Conservation (phyloP, 2,888 invertebrate species). For the Parnassius orleans region DNA sequence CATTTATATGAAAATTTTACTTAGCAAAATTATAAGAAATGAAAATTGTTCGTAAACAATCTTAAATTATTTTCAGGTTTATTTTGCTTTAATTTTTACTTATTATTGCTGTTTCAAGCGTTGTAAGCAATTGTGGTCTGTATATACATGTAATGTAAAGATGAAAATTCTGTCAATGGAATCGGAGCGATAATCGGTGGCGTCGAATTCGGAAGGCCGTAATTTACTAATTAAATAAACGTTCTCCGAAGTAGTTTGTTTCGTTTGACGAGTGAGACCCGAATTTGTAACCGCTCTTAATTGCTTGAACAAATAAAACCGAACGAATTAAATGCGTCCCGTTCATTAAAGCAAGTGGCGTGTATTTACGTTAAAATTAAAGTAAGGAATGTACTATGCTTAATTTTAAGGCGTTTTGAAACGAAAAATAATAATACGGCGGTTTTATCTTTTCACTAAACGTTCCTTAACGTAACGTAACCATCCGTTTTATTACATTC, state of each 20-base stretch:
- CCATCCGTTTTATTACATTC: too few relatives aligned
- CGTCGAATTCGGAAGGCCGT: constrained; percentile 23
- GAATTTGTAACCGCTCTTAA: constrained; percentile 39
- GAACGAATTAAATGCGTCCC: constrained; percentile 19
- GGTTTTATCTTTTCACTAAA: too few relatives aligned
- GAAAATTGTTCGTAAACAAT: too few relatives aligned
- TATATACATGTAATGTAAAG: background rate
- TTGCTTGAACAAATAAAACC: constrained; percentile 40
- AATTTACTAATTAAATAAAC: constrained; percentile 46
- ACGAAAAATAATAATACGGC: too few relatives aligned
- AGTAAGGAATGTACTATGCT: background rate
- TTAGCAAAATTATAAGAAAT: background rate
- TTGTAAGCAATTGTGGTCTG: background rate
- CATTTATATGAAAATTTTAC: background rate
- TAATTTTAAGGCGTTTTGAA: background rate
- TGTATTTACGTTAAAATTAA: constrained; percentile 19
- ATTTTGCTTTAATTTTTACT: background rate
- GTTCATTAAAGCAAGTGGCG: constrained; percentile 20
- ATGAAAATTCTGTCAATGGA: background rate
- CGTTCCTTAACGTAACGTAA: too few relatives aligned
- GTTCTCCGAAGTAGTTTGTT: constrained; percentile 39
- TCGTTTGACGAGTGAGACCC: constrained; percentile 36
- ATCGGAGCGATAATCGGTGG: constrained; percentile 1
- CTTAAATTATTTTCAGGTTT: too few relatives aligned
- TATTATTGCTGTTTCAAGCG: too few relatives aligned